A percentile compares a stretch with the other conserved stretches of the same genome.
These are phyloP conservation scores for Sebastes miniatus DNA, from an alignment of 2,797 vertebrate species.

Conservation along the genomic window DNA sequence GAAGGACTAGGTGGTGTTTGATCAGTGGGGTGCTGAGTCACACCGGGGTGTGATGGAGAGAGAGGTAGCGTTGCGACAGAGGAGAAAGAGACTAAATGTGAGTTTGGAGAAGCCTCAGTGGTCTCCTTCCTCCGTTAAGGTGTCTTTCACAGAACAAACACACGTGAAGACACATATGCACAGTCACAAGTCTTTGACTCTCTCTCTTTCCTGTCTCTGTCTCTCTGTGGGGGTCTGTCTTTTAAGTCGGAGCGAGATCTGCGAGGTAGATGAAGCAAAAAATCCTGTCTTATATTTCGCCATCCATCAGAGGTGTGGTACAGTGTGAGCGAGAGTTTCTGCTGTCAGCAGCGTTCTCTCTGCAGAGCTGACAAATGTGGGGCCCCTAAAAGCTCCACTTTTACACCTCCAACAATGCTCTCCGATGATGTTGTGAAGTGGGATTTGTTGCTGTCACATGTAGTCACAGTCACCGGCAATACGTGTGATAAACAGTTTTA, in stretches of 20 bases:
- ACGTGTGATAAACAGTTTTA: neutral
- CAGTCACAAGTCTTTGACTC: neutral
- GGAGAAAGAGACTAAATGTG: slow-evolving; percentile 33
- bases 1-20: slow-evolving; percentile 54
- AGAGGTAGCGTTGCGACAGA: slow-evolving; percentile 37
- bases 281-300: slow-evolving; percentile 42
- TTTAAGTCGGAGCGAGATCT: slow-evolving; percentile 24
- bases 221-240: slow-evolving; percentile 23
- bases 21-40: slow-evolving; percentile 74
- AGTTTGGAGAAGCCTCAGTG: slow-evolving; percentile 27
- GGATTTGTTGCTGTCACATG: slow-evolving; percentile 17
- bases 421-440: neutral
- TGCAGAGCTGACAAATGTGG: slow-evolving; percentile 27
- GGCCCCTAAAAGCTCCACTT: slow-evolving; percentile 41
- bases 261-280: slow-evolving; percentile 51
- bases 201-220: neutral
- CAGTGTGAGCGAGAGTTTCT: slow-evolving; percentile 17
- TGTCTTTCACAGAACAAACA: slow-evolving; percentile 34
- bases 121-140: slow-evolving; percentile 11
- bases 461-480: neutral
- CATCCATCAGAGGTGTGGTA: slow-evolving; percentile 42
- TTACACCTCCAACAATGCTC: slow-evolving; percentile 33
- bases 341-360: slow-evolving; percentile 8
- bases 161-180: neutral
- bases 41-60: slow-evolving; percentile 57